Evolutionary conservation across 2,113 vertebrate genomes (phyloP).

Genomic region (Oryzias celebensis): DNA sequence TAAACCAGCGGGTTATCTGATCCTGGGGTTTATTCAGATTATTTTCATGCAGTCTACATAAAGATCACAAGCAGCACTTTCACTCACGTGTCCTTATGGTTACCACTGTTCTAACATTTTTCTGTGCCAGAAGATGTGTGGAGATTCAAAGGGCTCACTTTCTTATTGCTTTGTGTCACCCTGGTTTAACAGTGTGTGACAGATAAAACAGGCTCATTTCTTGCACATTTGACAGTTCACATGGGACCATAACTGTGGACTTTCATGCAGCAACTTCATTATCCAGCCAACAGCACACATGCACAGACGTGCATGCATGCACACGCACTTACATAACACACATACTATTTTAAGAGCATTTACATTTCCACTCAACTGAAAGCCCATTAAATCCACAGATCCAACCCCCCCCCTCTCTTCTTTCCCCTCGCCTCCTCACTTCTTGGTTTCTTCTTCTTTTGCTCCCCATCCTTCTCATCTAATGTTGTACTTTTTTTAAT

Average conservation of each 20-base stretch:
- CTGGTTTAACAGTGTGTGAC: no score
- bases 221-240: slow-evolving; percentile 13
- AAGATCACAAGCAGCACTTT: no score
- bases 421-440: not conserved
- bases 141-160: no score
- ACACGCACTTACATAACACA: slow-evolving; percentile 61
- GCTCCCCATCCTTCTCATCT: not conserved
- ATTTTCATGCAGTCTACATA: no score
- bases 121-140: no score
- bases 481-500: not conserved
- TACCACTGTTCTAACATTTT: no score
- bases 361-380: slow-evolving; percentile 60
- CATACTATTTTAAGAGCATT: slow-evolving; percentile 67
- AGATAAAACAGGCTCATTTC: not conserved
- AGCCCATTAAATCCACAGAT: slow-evolving; percentile 27
- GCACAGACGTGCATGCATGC: slow-evolving; percentile 2
- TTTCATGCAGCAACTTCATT: slow-evolving; percentile 32
- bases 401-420: slow-evolving; percentile 6
- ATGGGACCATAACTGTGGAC: slow-evolving; percentile 17
- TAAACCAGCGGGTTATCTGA: no score
- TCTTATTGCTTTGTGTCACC: no score
- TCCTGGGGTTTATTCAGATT: no score
- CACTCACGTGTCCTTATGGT: no score
- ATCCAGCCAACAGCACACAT: slow-evolving; percentile 30
- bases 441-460: not conserved